Base-by-base conservation (phyloP, 2,888 invertebrate species). In the Lochmaea crataegi region DNA sequence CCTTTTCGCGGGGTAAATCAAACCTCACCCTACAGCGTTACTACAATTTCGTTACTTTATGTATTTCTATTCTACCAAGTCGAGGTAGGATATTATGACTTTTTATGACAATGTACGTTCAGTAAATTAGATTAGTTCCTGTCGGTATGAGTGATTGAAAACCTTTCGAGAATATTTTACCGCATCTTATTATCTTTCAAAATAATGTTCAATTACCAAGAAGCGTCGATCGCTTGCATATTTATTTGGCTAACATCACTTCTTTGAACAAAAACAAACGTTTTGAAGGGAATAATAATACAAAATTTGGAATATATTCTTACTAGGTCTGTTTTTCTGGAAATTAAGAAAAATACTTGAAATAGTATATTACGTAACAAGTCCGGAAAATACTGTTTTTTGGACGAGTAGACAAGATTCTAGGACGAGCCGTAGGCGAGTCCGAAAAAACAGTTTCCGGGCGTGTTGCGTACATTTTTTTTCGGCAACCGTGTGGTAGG, bases 21-120 rank as follows among this genome's bases (percentile, higher is more conserved):
- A 38, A 61, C 66, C 63, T 67, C 63, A 67, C 72, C 61, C 63
- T 42, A 12, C 56, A n/a, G 14, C 16, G 9, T 41, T 66, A 51
- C 16, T 38, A 14, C 22, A 63, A 18, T 63, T 69, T 64, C 69
- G 70, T 64, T 70, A 70, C 57, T 64, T 68, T 61, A 61, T 68
- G 32, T 60, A 51, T 64, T 70, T 64, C 45, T 42, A 56, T 70
- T 64, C 45, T 42, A 56, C 16, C 22, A 56, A 56, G 18, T 64
- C 53, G 6, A 48, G 18, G 53, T 53, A 45, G 26, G 41, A n/a
- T 70, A 64, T 70, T 70, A 48, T 65, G 12, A 51, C 14, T 64
- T 70, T 32, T 64, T 57, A 57, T 70, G 56, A 42, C 70, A 32
- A 45, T 56, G 14, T n/a, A 61, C 26, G 22, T 61, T 51, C 68